Evolutionary conservation across 2,888 invertebrate species (phyloP).

Genomic region (Rhamphomyia laevipes): DNA sequence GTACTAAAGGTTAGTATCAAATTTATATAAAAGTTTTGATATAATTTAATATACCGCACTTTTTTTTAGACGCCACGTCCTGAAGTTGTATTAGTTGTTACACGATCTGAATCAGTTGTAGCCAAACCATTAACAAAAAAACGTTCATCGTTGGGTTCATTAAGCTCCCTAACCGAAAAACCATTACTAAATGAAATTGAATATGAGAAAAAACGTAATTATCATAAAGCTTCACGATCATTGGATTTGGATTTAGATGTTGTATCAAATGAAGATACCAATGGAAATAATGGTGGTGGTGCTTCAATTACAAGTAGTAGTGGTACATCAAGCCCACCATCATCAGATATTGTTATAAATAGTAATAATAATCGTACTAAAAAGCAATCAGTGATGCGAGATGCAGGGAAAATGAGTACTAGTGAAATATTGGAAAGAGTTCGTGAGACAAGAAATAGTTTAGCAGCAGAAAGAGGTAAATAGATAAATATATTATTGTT

Average conservation of each 20-base stretch:
- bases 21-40: conserved; percentile 1
- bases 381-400: conserved; percentile 30
- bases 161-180: conserved; percentile 36
- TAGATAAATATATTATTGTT: not conserved
- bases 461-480: conserved; percentile 34
- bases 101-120: conserved; percentile 41
- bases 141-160: conserved; percentile 35
- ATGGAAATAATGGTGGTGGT: not conserved
- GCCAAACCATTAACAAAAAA: conserved; percentile 34
- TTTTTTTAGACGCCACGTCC: conserved; percentile 56
- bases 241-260: conserved; percentile 35
- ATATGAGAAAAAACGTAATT: conserved; percentile 32
- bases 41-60: not conserved
- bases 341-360: conserved; percentile 10
- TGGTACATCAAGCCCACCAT: conserved; percentile 15
- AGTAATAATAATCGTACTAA: conserved; percentile 19
- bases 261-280: conserved; percentile 28
- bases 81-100: conserved; percentile 67
- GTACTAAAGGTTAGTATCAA: conserved; percentile 59
- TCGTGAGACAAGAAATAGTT: conserved; percentile 32
- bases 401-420: conserved; percentile 33
- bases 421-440: conserved; percentile 34
- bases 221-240: conserved; percentile 36
- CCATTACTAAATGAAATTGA: conserved; percentile 26
- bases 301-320: conserved; percentile 10